phyloP scores from a whole-genome alignment of 1,140 invertebrate genomes.

The Rhyacophila brunnea region DNA sequence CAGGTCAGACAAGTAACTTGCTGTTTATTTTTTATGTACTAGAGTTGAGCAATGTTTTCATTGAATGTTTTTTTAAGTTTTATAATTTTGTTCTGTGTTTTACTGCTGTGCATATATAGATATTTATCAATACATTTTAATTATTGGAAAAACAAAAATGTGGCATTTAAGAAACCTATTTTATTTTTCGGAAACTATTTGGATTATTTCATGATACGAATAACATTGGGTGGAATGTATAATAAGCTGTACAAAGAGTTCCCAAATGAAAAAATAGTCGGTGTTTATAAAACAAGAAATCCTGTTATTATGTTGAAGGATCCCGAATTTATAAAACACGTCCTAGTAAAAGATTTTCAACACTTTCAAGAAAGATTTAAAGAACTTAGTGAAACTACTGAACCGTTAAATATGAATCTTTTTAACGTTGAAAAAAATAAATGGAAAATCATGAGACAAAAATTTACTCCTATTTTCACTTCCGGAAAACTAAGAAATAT shows the following conservation, averaged over 20 bases:
- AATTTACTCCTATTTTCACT: too few relatives aligned
- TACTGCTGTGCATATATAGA: slow-evolving; percentile 3
- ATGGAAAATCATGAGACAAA: slow-evolving; percentile 50
- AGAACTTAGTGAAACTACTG: slow-evolving; percentile 9
- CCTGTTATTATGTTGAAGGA: slow-evolving; percentile 53
- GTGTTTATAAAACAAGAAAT: slow-evolving; percentile 42
- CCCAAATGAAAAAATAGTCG: slow-evolving; percentile 37
- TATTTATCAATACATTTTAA: not conserved
- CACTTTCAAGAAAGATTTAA: slow-evolving; percentile 47
- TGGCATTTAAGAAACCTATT: slow-evolving; percentile 40
- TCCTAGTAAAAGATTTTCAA: slow-evolving; percentile 56
- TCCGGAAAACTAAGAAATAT: slow-evolving; percentile 46
- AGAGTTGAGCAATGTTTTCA: too few relatives aligned
- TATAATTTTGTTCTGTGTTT: slow-evolving; percentile 5
- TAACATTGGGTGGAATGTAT: slow-evolving; percentile 10
- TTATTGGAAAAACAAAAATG: slow-evolving; percentile 45
- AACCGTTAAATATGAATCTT: not conserved
- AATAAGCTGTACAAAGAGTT: slow-evolving; percentile 35
- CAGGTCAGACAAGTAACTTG: too few relatives aligned
- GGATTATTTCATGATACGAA: slow-evolving; percentile 11
- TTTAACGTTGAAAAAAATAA: slow-evolving; percentile 39
- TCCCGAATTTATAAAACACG: slow-evolving; percentile 47
- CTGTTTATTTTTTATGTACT: too few relatives aligned
- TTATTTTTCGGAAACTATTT: slow-evolving; percentile 42
- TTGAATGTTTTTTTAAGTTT: too few relatives aligned